A percentile compares a stretch with the other conserved stretches of the same genome.
phyloP scores from a whole-genome alignment of 2,797 vertebrate genomes.

The Paedocypris micromegethes region DNA sequence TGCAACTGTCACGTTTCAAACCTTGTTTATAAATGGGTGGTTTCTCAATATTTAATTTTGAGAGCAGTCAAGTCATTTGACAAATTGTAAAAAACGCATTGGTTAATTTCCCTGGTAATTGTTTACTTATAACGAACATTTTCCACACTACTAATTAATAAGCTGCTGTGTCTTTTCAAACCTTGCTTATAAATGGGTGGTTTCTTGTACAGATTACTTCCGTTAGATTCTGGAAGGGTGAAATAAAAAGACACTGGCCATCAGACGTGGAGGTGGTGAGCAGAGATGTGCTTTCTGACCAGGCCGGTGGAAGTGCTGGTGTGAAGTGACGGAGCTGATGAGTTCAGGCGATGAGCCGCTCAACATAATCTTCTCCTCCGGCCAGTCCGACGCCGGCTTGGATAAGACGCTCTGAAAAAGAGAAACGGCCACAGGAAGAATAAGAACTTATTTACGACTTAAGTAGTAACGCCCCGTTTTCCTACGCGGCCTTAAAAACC shows the following conservation, averaged over 20 bases:
- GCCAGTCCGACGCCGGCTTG: conserved; percentile 63
- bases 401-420: too few relatives aligned
- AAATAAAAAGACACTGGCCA: neutral
- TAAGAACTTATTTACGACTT: too few relatives aligned
- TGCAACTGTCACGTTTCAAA: conserved; percentile 7
- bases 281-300: conserved; percentile 55
- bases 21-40: conserved; percentile 90
- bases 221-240: conserved; percentile 66
- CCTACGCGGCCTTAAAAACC: too few relatives aligned
- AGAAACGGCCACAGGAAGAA: too few relatives aligned
- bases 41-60: conserved; percentile 59
- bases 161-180: conserved; percentile 8
- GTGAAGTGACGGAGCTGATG: conserved; percentile 52
- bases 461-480: too few relatives aligned
- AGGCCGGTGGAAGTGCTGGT: conserved; percentile 85
- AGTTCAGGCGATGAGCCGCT: conserved; percentile 66
- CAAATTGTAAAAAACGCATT: too few relatives aligned
- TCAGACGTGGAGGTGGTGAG: neutral
- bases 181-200: conserved; percentile 90
- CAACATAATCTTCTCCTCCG: conserved; percentile 70
- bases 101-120: too few relatives aligned
- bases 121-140: too few relatives aligned
- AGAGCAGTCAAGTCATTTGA: too few relatives aligned
- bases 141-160: too few relatives aligned
- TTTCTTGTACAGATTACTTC: conserved; percentile 89